Conservation (phyloP, 2,888 invertebrate species). For the Ormia ochracea region DNA sequence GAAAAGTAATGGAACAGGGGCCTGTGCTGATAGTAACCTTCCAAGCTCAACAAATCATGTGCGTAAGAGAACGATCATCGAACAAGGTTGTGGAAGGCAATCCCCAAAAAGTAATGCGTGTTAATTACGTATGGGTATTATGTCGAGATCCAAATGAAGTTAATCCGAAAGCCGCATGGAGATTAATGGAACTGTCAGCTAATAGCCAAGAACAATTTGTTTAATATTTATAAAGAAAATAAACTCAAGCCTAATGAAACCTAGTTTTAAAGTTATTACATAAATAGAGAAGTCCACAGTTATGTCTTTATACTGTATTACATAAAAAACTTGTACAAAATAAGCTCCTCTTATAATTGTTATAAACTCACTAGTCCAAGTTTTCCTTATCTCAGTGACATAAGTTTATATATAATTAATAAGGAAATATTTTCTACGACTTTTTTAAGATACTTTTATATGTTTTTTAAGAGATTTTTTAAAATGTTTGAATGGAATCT, state of each 20-base stretch:
- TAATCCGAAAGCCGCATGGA: conserved; percentile 97
- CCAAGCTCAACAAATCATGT: conserved; percentile 97
- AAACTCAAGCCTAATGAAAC: conserved; percentile 1
- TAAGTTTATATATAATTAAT: not conserved
- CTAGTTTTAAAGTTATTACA: conserved; percentile 39
- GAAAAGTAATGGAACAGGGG: conserved; percentile 99
- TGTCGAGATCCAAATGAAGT: conserved; percentile 96
- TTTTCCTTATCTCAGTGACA: conserved; percentile 15
- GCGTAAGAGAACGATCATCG: conserved; percentile 85
- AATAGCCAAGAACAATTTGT: conserved; percentile 91
- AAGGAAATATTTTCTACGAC: conserved; percentile 20
- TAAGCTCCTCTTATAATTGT: conserved; percentile 1
- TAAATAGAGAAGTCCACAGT: conserved; percentile 17
- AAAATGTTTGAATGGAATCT: too few relatives aligned
- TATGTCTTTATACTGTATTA: not conserved
- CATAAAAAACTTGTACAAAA: conserved; percentile 37
- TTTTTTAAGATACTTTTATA: not conserved
- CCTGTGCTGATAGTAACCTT: conserved; percentile 97
- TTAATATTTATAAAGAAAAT: conserved; percentile 74
- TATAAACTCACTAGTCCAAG: conserved; percentile 23
- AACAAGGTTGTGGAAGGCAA: conserved; percentile 93
- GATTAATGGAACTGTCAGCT: conserved; percentile 92
- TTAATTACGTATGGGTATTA: conserved; percentile 98
- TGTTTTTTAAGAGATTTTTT: too few relatives aligned
- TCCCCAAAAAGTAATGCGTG: conserved; percentile 94